These are phyloP conservation scores for Amphipyra tragopoginis DNA, from an alignment of 2,888 invertebrate genomes.

Conservation along the genomic window DNA sequence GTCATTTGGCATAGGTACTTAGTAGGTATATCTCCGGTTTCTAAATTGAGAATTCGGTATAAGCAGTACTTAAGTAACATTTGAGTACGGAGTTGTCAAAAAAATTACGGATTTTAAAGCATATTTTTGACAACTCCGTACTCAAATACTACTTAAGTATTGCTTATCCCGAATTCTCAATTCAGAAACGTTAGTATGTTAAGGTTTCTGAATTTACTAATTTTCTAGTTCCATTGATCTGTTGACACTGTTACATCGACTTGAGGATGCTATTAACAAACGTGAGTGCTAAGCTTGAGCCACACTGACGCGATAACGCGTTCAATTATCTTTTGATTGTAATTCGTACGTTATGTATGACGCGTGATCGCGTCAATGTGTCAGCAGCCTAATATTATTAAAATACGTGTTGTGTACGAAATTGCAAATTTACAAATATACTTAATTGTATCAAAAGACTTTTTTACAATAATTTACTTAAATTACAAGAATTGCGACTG, in stretches of 20 bases:
- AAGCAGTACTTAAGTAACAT: too few species aligned
- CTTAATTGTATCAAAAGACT: slow-evolving; percentile 62
- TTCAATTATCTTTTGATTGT: background rate
- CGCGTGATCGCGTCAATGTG: slow-evolving; percentile 17
- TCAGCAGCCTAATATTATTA: slow-evolving; percentile 33
- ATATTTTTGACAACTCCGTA: too few species aligned
- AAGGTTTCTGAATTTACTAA: too few species aligned
- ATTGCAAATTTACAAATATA: slow-evolving; percentile 60
- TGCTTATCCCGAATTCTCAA: too few species aligned
- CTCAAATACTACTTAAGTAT: too few species aligned
- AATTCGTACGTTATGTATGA: slow-evolving; percentile 19
- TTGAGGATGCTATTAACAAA: slow-evolving; percentile 45
- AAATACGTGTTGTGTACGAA: slow-evolving; percentile 61
- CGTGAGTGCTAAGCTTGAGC: slow-evolving; percentile 29
- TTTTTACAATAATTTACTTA: slow-evolving; percentile 62
- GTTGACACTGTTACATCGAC: slow-evolving; percentile 27
- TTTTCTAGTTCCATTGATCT: slow-evolving; percentile 12
- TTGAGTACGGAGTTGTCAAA: too few species aligned
- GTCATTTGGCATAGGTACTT: too few species aligned
- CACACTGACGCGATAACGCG: slow-evolving; percentile 23
- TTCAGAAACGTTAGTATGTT: too few species aligned
- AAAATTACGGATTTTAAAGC: too few species aligned
- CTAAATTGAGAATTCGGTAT: too few species aligned
- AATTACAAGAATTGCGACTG: slow-evolving; percentile 40
- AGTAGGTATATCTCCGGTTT: too few species aligned